Evolutionary conservation across 2,888 invertebrate genomes (phyloP).

Genomic region (Amiota minor): DNA sequence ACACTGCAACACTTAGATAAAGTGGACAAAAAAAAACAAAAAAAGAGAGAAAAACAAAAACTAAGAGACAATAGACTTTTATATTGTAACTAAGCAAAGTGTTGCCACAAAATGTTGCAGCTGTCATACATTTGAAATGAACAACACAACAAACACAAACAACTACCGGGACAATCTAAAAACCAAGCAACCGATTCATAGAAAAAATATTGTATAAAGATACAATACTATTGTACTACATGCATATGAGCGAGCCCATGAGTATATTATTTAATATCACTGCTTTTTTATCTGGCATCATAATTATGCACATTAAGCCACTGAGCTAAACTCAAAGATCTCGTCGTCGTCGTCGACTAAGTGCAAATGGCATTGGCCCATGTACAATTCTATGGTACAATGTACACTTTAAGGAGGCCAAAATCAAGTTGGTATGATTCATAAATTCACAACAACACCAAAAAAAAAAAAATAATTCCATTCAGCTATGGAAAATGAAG

Average conservation of each 20-base stretch:
- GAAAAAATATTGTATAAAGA: neutral
- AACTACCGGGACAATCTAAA: neutral
- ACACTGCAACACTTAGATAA: no score
- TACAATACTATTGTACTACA: no score
- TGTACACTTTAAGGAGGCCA: constrained; percentile 2
- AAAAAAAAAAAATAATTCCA: neutral
- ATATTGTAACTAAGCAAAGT: constrained; percentile 1
- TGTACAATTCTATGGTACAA: constrained; percentile 16
- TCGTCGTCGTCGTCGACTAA: constrained; percentile 26
- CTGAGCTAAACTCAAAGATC: neutral
- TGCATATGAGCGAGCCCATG: constrained; percentile 1
- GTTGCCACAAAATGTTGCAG: constrained; percentile 48
- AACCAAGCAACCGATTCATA: neutral
- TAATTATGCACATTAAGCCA: constrained; percentile 62
- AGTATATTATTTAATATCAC: constrained; percentile 59
- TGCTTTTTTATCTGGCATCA: constrained; percentile 71
- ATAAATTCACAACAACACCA: constrained; percentile 36
- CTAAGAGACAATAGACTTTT: constrained; percentile 40
- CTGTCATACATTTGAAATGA: constrained; percentile 51
- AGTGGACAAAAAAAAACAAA: neutral
- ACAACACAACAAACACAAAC: neutral
- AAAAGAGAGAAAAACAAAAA: constrained; percentile 40
- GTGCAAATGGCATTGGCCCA: constrained; percentile 32
- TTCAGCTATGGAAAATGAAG: constrained; percentile 48
- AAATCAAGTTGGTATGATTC: constrained; percentile 41